These are phyloP conservation scores for Streblospio benedicti DNA, from an alignment of 1,140 invertebrate species.

Conservation along the genomic window DNA sequence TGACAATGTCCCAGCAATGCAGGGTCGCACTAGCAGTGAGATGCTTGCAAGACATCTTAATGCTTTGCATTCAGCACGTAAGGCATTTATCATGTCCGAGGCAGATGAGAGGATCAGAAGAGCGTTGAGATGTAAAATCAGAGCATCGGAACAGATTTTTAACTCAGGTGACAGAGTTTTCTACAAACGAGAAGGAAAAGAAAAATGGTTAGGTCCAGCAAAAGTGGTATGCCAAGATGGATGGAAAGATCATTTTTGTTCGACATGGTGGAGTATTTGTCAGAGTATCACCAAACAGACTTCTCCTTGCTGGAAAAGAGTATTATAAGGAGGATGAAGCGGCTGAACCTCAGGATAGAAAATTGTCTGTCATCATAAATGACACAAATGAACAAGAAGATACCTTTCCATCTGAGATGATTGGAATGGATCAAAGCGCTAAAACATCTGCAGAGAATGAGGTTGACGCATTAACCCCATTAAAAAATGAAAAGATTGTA, in stretches of 20 bases:
- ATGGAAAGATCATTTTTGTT: slow-evolving; percentile 20
- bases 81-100: slow-evolving; percentile 17
- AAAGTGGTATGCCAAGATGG: slow-evolving; percentile 17
- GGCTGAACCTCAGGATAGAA: too few species aligned
- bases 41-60: slow-evolving; percentile 19
- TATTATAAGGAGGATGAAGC: too few species aligned
- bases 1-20: slow-evolving; percentile 11
- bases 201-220: slow-evolving; percentile 12
- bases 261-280: slow-evolving; percentile 17
- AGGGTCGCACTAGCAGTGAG: slow-evolving; percentile 16
- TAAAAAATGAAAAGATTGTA: too few species aligned
- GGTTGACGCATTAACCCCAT: too few species aligned
- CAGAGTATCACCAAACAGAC: slow-evolving; percentile 13
- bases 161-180: slow-evolving; percentile 20
- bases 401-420: too few species aligned
- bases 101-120: slow-evolving; percentile 16
- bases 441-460: too few species aligned
- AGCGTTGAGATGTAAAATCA: slow-evolving; percentile 17
- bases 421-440: too few species aligned
- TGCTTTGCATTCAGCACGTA: slow-evolving; percentile 16
- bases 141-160: slow-evolving; percentile 19
- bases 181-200: slow-evolving; percentile 19
- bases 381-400: too few species aligned
- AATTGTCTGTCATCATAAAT: too few species aligned
- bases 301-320: neutral